Conservation (phyloP, 2,113 vertebrate species). For the Spermophilus dauricus region DNA sequence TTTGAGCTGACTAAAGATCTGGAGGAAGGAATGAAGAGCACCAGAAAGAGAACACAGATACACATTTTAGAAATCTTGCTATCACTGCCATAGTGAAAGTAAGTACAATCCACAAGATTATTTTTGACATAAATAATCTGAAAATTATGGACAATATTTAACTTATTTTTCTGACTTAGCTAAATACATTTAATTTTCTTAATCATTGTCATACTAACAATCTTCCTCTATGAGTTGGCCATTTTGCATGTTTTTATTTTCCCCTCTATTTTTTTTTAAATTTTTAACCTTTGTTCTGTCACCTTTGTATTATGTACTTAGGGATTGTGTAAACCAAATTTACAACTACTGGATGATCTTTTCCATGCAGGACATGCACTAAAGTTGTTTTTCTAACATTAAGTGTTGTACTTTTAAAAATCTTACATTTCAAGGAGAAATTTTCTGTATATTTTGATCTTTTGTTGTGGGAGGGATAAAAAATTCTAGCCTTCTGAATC, state of each 20-base stretch:
- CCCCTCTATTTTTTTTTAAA: background rate
- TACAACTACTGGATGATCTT: background rate
- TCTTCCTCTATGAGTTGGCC: background rate
- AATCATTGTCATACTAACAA: background rate
- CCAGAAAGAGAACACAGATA: background rate
- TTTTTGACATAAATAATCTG: background rate
- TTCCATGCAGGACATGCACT: background rate
- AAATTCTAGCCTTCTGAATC: background rate
- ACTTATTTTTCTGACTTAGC: background rate
- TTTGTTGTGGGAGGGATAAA: background rate
- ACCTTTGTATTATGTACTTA: background rate
- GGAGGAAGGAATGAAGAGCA: background rate
- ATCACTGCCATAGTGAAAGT: no score
- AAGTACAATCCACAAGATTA: background rate
- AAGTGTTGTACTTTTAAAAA: background rate
- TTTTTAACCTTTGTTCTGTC: background rate
- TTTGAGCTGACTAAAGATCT: background rate
- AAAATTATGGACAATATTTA: background rate
- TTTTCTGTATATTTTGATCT: background rate
- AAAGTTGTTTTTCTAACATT: background rate
- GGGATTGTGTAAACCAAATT: background rate
- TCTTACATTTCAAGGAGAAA: background rate
- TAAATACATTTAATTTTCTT: background rate
- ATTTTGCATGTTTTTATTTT: background rate
- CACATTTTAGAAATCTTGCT: background rate